Percentiles rank a stretch among this genome's conserved stretches.
These are phyloP conservation scores for Catajapyx aquilonaris DNA, from an alignment of 1,140 invertebrate species.

Conservation along the genomic window DNA sequence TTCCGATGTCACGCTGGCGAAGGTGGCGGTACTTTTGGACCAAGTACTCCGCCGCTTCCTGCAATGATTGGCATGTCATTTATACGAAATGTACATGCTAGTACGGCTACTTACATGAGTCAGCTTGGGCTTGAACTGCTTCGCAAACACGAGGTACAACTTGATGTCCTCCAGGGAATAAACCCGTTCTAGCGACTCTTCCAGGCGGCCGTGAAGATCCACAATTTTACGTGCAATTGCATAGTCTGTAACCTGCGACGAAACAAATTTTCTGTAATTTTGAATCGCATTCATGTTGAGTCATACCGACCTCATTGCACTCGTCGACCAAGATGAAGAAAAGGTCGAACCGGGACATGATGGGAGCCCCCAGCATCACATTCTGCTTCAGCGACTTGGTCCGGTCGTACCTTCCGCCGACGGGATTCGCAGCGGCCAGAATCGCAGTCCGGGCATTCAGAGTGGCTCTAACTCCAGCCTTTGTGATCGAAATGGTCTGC, in stretches of 20 bases:
- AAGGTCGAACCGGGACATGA: constrained; percentile 98
- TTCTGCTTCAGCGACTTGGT: constrained; percentile 91
- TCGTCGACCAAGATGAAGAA: constrained; percentile 97
- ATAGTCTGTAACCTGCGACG: constrained; percentile 52
- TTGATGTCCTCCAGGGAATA: constrained; percentile 75
- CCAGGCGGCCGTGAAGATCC: constrained; percentile 67
- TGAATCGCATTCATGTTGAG: too few relatives aligned
- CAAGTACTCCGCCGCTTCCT: constrained; percentile 63
- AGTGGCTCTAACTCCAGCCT: constrained; percentile 87
- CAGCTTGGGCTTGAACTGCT: constrained; percentile 88
- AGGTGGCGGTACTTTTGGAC: constrained; percentile 77
- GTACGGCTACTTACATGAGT: constrained; percentile 26
- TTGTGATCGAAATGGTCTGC: constrained; percentile 96
- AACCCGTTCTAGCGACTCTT: constrained; percentile 47
- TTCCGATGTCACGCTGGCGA: constrained; percentile 52
- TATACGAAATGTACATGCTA: not conserved
- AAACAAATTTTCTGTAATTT: not conserved
- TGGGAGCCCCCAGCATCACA: constrained; percentile 78
- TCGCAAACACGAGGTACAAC: constrained; percentile 87
- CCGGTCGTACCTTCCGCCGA: constrained; percentile 85
- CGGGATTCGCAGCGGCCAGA: constrained; percentile 92
- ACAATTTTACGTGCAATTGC: constrained; percentile 91
- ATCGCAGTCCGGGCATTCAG: constrained; percentile 96
- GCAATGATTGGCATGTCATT: too few relatives aligned
- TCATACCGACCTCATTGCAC: constrained; percentile 66